Conservation (phyloP, 2,113 vertebrate genomes). For the Stegostoma tigrinum region DNA sequence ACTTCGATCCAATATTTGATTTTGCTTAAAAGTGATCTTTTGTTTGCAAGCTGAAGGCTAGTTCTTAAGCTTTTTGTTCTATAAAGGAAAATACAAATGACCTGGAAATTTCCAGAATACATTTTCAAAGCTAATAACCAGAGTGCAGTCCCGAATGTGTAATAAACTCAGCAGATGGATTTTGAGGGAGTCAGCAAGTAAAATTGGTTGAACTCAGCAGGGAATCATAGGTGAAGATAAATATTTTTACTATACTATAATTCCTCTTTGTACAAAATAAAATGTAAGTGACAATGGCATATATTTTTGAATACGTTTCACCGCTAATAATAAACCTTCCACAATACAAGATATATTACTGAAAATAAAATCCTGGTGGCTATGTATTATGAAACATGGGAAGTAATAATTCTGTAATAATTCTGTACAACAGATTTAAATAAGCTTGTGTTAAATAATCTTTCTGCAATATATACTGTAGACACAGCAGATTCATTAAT, state of each 20-base stretch:
- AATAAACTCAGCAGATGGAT: slow-evolving; percentile 64
- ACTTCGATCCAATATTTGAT: slow-evolving; percentile 12
- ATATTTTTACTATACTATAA: background rate
- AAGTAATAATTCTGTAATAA: background rate
- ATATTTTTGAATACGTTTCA: background rate
- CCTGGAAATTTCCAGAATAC: slow-evolving; percentile 26
- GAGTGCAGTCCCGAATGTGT: slow-evolving; percentile 53
- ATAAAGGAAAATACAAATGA: background rate
- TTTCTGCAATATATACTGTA: background rate
- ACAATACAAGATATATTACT: background rate
- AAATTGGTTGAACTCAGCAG: slow-evolving; percentile 49
- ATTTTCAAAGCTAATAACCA: slow-evolving; percentile 42
- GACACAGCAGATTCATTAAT: background rate
- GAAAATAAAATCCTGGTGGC: background rate
- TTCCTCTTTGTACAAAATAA: background rate
- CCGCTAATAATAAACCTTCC: background rate
- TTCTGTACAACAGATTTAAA: background rate
- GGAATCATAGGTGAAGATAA: slow-evolving; percentile 2
- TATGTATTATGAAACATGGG: background rate
- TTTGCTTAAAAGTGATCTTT: background rate
- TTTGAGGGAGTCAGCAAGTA: slow-evolving; percentile 60
- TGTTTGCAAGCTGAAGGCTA: slow-evolving; percentile 2
- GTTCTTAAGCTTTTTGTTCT: slow-evolving; percentile 1
- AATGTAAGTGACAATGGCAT: background rate
- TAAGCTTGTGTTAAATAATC: background rate